A percentile compares a stretch with the other conserved stretches of the same genome.
Evolutionary conservation across 2,797 vertebrate genomes (phyloP).

Genomic region (Triplophysa yarkandensis): DNA sequence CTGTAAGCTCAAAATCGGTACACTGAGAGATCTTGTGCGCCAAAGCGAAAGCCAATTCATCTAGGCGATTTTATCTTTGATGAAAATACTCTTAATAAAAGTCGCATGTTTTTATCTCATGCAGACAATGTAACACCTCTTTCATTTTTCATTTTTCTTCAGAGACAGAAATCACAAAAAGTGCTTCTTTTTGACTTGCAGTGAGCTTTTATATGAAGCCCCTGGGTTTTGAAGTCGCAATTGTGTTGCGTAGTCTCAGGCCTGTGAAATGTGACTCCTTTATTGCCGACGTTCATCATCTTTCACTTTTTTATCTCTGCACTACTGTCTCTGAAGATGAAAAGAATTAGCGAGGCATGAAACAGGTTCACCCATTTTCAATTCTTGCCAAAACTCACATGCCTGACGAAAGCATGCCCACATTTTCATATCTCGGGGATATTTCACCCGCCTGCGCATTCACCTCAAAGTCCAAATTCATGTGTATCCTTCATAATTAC

Average conservation of each 20-base stretch:
- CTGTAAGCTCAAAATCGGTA: constrained; percentile 27
- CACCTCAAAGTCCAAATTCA: constrained; percentile 39
- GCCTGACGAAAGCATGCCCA: constrained; percentile 21
- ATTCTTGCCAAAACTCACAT: constrained; percentile 33
- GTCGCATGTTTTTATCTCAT: constrained; percentile 33
- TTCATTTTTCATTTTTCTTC: constrained; percentile 30
- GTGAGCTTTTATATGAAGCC: constrained; percentile 37
- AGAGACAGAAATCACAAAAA: constrained; percentile 35
- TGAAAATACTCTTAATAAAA: constrained; percentile 27
- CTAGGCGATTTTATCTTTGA: constrained; percentile 21
- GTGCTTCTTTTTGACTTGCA: constrained; percentile 27
- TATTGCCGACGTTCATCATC: constrained; percentile 31
- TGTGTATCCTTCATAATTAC: constrained; percentile 21
- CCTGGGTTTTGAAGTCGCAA: constrained; percentile 33
- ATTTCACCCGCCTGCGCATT: constrained; percentile 21
- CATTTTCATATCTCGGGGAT: constrained; percentile 26
- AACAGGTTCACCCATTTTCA: constrained; percentile 38
- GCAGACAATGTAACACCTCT: constrained; percentile 27
- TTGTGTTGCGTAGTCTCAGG: not conserved
- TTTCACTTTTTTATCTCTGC: constrained; percentile 27
- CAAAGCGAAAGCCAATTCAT: constrained; percentile 18
- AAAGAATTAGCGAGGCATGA: constrained; percentile 45
- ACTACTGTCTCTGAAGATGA: constrained; percentile 41
- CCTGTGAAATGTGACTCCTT: constrained; percentile 42
- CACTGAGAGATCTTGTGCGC: not conserved